Conservation (phyloP, 2,113 vertebrate species). For the Catharus bicknelli region DNA sequence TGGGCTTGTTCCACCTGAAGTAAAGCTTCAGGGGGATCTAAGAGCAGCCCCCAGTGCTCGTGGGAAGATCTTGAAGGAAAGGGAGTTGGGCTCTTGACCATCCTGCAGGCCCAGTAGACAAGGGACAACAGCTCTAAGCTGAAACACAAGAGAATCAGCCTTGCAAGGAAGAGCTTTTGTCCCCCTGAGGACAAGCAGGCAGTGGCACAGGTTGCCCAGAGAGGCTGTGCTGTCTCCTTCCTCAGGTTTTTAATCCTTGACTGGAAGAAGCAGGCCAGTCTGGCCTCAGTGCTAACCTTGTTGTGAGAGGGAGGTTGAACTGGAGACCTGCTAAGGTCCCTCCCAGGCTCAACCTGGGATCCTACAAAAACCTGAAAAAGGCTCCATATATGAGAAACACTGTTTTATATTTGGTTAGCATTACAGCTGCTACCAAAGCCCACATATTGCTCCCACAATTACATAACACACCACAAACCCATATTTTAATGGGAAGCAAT, state of each 20-base stretch:
- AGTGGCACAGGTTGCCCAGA: background rate
- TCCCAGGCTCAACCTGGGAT: background rate
- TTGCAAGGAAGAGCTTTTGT: background rate
- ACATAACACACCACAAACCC: background rate
- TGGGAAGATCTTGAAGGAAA: background rate
- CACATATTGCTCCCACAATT: background rate
- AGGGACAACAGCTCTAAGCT: background rate
- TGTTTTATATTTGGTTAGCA: background rate
- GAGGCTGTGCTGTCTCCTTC: background rate
- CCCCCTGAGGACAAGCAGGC: background rate
- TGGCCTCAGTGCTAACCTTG: background rate
- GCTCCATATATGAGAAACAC: accelerated
- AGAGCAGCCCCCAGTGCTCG: background rate
- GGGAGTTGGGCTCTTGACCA: accelerated
- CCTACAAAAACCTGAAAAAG: background rate
- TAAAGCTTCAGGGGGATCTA: background rate
- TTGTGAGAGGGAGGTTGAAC: background rate
- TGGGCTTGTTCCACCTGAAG: background rate
- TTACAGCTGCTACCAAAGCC: background rate
- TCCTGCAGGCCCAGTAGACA: background rate
- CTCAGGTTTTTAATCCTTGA: background rate
- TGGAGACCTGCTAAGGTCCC: background rate
- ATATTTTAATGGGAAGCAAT: background rate
- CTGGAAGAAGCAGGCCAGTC: background rate
- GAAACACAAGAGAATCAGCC: background rate